These are phyloP conservation scores for Tiphia femorata DNA, from an alignment of 2,888 invertebrate genomes.

Conservation along the genomic window DNA sequence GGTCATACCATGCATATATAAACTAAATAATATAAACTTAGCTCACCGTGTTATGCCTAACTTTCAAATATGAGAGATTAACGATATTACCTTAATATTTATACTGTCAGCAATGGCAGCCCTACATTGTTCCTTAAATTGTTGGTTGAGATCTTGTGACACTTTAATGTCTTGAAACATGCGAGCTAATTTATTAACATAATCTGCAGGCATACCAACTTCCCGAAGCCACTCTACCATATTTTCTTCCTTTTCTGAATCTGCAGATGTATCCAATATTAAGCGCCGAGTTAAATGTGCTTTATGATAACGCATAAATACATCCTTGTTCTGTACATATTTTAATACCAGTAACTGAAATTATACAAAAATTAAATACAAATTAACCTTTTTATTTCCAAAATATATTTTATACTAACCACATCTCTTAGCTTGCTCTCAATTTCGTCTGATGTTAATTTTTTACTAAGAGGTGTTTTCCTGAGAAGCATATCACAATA, in stretches of 20 bases:
- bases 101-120: constrained; percentile 89
- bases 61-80: not conserved
- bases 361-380: constrained; percentile 16
- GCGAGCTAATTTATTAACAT: constrained; percentile 96
- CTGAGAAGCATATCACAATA: constrained; percentile 99
- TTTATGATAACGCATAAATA: constrained; percentile 99
- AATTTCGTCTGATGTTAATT: constrained; percentile 96
- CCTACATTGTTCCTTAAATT: constrained; percentile 84
- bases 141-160: constrained; percentile 95
- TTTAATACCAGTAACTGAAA: constrained; percentile 89
- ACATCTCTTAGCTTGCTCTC: constrained; percentile 94
- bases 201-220: constrained; percentile 99
- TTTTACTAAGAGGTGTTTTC: constrained; percentile 95
- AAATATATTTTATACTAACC: constrained; percentile 67
- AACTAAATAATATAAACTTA: not conserved
- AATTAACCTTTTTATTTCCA: constrained; percentile 1
- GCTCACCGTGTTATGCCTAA: no score
- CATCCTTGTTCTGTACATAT: constrained; percentile 99
- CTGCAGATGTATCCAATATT: constrained; percentile 97
- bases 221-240: constrained; percentile 99
- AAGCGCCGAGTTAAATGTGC: constrained; percentile 95
- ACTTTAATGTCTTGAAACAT: constrained; percentile 99
- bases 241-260: constrained; percentile 99
- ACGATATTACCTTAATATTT: constrained; percentile 81
- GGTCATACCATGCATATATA: not conserved